A percentile compares a stretch with the other conserved stretches of the same genome.
Evolutionary conservation across 2,888 invertebrate genomes (phyloP).

Genomic region (Rutpela maculata): DNA sequence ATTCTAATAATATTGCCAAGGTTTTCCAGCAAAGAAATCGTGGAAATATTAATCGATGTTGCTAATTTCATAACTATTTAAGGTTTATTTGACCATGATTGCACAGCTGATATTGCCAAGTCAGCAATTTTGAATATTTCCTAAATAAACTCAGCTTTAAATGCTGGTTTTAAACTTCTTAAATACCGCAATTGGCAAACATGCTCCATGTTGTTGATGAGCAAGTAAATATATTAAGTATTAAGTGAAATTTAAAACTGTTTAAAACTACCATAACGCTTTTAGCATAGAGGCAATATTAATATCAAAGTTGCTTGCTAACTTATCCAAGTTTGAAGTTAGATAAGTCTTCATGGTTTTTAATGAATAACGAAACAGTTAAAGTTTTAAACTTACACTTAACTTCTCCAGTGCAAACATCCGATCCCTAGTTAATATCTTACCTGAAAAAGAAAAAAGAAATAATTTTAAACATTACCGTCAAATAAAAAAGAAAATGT

Average conservation of each 20-base stretch:
- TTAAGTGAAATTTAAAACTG: slow-evolving; percentile 9
- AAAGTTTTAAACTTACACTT: slow-evolving; percentile 24
- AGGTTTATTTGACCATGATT: too few species aligned
- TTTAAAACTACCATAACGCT: slow-evolving; percentile 13
- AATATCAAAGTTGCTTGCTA: slow-evolving; percentile 19
- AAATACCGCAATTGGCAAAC: neutral
- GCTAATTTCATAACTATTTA: too few species aligned
- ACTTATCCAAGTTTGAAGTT: slow-evolving; percentile 11
- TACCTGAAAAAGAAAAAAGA: slow-evolving; percentile 27
- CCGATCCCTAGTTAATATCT: slow-evolving; percentile 13
- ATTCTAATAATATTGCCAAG: too few species aligned
- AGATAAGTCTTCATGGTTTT: slow-evolving; percentile 9
- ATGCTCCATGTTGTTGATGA: neutral
- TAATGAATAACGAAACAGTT: slow-evolving; percentile 13
- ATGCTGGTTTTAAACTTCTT: neutral
- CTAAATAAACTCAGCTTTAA: too few species aligned
- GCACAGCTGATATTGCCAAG: too few species aligned
- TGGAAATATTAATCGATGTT: too few species aligned
- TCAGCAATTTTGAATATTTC: too few species aligned
- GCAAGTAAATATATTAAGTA: slow-evolving; percentile 7
- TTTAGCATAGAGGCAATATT: slow-evolving; percentile 15
- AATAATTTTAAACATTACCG: neutral
- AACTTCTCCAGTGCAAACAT: slow-evolving; percentile 2
- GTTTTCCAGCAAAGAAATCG: too few species aligned
- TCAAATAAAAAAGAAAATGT: neutral